Conservation (phyloP, 1,140 invertebrate genomes). For the Bombyx mandarina region DNA sequence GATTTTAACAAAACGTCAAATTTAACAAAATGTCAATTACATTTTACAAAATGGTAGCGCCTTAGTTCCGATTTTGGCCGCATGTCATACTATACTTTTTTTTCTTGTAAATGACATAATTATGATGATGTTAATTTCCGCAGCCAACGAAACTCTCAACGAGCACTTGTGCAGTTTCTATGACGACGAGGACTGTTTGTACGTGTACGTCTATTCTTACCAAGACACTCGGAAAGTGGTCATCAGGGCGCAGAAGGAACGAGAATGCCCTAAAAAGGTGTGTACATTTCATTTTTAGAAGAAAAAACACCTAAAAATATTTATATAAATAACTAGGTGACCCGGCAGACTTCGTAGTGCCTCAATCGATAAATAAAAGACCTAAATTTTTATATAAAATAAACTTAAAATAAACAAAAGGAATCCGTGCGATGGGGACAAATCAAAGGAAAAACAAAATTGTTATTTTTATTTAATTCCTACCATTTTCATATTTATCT, state of each 20-base stretch:
- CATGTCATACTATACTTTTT: neutral
- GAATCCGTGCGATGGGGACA: too few relatives aligned
- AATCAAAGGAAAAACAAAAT: too few relatives aligned
- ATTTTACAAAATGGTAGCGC: too few relatives aligned
- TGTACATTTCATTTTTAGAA: conserved; percentile 11
- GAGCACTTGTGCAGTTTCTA: conserved; percentile 84
- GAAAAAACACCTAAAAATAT: neutral
- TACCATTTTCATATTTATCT: too few relatives aligned
- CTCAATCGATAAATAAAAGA: too few relatives aligned
- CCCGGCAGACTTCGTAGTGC: too few relatives aligned
- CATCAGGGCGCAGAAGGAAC: conserved; percentile 81
- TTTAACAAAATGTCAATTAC: too few relatives aligned
- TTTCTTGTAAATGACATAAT: neutral
- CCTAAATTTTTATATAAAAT: too few relatives aligned
- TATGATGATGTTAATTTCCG: conserved; percentile 27
- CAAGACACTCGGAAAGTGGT: conserved; percentile 59
- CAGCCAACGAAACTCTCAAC: conserved; percentile 80
- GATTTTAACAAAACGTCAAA: too few relatives aligned
- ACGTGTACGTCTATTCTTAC: conserved; percentile 82
- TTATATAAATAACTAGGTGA: too few relatives aligned
- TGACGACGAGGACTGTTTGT: conserved; percentile 89
- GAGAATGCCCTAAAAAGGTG: conserved; percentile 84
- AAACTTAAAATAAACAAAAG: too few relatives aligned
- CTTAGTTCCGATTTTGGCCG: neutral
- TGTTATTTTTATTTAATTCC: too few relatives aligned